A percentile compares a stretch with the other conserved stretches of the same genome.
phyloP scores from a whole-genome alignment of 2,113 vertebrate genomes.

The Peromyscus polionotus region DNA sequence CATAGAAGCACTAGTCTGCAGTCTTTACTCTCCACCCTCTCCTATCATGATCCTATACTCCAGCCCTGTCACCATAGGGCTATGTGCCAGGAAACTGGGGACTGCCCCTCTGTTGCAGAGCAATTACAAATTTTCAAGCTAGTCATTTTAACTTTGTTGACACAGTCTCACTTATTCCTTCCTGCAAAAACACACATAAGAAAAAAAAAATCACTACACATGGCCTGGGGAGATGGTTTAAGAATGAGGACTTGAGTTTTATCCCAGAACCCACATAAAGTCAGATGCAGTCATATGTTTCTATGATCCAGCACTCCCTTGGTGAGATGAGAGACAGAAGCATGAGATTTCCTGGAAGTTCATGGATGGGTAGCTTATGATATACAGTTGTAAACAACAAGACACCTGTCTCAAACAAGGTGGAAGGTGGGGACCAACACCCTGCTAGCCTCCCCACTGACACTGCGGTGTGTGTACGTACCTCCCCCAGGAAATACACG shows the following conservation, averaged over 20 bases:
- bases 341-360: background rate
- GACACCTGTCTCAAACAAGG: background rate
- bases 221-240: background rate
- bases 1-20: background rate
- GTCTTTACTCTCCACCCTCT: background rate
- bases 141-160: rapidly evolving
- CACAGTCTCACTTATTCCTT: background rate
- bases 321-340: background rate
- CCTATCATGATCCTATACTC: background rate
- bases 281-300: background rate
- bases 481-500: background rate
- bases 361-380: background rate
- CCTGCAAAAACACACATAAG: rapidly evolving
- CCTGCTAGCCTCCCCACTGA: background rate
- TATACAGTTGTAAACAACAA: background rate
- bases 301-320: background rate
- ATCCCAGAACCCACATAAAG: background rate
- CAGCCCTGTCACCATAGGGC: background rate
- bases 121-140: background rate
- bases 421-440: background rate
- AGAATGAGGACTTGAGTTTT: background rate
- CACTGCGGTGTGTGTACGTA: background rate
- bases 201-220: background rate
- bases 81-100: background rate
- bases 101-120: background rate